Evolutionary conservation across 2,888 invertebrate species (phyloP), one percentile per base, ranked within the genome.

Genomic region (Torymus auratus): DNA sequence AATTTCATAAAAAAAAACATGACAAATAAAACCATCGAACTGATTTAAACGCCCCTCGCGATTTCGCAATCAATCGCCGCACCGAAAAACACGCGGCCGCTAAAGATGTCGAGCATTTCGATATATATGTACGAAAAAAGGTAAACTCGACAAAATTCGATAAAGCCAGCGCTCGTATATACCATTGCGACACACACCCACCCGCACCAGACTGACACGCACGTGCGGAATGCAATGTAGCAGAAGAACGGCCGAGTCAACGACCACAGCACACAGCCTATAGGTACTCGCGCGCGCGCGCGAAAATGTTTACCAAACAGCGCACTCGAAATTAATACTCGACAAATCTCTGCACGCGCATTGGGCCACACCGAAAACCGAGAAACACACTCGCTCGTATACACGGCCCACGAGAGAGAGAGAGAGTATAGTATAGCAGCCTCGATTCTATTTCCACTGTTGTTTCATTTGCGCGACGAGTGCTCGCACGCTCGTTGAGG

Each of bases 391-490:
- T 17, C 20, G n/a, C 53, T 28, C 50, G 55, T 50, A n/a, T n/a
- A n/a, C n/a, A n/a, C n/a, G 7, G 53, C 20, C n/a, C 2, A 53
- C 23, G 41, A 41, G 41, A 7, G 5, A 41, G 7, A n/a, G n/a
- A n/a, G n/a, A n/a, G n/a, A n/a, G n/a, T n/a, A n/a, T 41, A 7
- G 41, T 7, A 41, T 41, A 41, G 62, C 69, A 74, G 70, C 81
- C 78, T 78, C 74, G 71, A 81, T 81, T 81, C 81, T 81, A 81
- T 81, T 81, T 81, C 78, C 56, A 69, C 78, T 70, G 78, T 73
- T 73, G 81, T 81, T 78, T 81, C 77, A 58, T 77, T 69, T 78
- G 67, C 71, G 50, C 80, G 74, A 55, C 69, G 69, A 76, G 73
- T 53, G n/a, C 58, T 58, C 61, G 50, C 58, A 28, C 23, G 56